A percentile compares a stretch with the other conserved stretches of the same genome.
phyloP scores from a whole-genome alignment of 1,140 invertebrate genomes.

The Marisa cornuarietis region DNA sequence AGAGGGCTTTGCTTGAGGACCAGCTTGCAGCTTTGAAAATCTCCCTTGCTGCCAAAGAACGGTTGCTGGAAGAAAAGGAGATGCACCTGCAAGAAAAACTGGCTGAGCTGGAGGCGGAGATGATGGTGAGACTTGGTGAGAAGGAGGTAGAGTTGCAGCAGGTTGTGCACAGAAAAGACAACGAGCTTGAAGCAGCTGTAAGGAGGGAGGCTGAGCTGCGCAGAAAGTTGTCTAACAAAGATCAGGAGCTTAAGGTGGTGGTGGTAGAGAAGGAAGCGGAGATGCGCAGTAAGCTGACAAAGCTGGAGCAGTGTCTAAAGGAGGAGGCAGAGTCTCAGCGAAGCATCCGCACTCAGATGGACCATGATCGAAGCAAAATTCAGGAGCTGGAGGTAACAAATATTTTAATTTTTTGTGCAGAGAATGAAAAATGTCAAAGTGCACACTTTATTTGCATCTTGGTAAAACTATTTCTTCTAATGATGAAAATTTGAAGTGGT shows the following conservation, averaged over 20 bases:
- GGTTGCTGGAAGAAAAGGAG: conserved; percentile 10
- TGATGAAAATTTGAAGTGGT: no score
- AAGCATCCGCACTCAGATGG: conserved; percentile 6
- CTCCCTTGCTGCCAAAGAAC: conserved; percentile 6
- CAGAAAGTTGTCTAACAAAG: conserved; percentile 1
- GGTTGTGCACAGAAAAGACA: conserved; percentile 22
- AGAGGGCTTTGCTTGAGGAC: conserved; percentile 37
- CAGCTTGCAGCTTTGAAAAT: conserved; percentile 23
- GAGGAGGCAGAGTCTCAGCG: conserved; percentile 25
- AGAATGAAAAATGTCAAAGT: neutral
- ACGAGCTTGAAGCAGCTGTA: neutral
- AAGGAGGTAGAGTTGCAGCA: conserved; percentile 9
- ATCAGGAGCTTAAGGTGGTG: conserved; percentile 19
- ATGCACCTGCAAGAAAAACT: conserved; percentile 6
- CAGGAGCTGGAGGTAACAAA: conserved; percentile 16
- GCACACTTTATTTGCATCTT: neutral
- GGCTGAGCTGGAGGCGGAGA: conserved; percentile 7
- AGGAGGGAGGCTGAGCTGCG: conserved; percentile 1
- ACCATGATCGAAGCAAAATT: conserved; percentile 10
- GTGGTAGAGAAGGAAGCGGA: conserved; percentile 26
- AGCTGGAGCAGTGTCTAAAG: conserved; percentile 29
- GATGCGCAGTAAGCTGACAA: conserved; percentile 19
- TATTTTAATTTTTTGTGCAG: neutral
- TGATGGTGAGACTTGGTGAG: conserved; percentile 16
- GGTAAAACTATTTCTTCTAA: no score